phyloP scores from a whole-genome alignment of 30 jellyfish, hydroid and myxozoan genomes.

The Aurelia coerulea region DNA sequence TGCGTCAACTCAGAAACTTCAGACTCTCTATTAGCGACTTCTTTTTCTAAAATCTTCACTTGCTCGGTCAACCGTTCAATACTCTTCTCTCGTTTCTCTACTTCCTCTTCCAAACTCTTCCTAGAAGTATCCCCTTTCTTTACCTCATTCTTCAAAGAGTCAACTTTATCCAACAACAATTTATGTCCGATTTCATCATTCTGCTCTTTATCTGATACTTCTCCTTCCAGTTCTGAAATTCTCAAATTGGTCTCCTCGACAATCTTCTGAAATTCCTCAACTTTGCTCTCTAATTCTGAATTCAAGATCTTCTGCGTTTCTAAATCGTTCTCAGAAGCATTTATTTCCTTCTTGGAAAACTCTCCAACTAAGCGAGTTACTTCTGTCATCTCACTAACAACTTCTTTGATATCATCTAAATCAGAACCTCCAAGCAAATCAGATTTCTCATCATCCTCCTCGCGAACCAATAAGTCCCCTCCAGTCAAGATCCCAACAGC shows the following conservation, averaged over 20 bases:
- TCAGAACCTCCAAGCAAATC: background rate
- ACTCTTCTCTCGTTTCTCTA: constrained; percentile 16
- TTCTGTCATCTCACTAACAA: constrained; percentile 36
- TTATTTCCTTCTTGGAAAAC: constrained; percentile 25
- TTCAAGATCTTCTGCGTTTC: constrained; percentile 21
- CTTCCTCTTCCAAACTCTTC: constrained; percentile 30
- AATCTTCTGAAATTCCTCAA: constrained; percentile 36
- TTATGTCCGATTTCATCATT: constrained; percentile 56
- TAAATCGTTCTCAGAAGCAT: constrained; percentile 27
- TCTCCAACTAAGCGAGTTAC: background rate
- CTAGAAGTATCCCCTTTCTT: constrained; percentile 9
- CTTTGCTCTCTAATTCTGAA: constrained; percentile 33
- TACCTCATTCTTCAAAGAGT: constrained; percentile 17
- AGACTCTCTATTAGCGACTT: constrained; percentile 36
- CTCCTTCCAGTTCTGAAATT: constrained; percentile 52
- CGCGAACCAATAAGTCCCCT: background rate
- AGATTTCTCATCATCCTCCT: background rate
- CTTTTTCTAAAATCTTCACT: constrained; percentile 42
- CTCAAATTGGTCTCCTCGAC: constrained; percentile 43
- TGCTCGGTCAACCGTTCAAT: constrained; percentile 42
- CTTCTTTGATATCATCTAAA: background rate
- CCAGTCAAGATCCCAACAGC: constrained; percentile 1
- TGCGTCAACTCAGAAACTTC: constrained; percentile 50
- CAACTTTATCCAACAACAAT: constrained; percentile 38
- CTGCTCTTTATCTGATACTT: constrained; percentile 30